Evolutionary conservation across 2,888 invertebrate genomes (phyloP).

Genomic region (Malacosoma neustria): DNA sequence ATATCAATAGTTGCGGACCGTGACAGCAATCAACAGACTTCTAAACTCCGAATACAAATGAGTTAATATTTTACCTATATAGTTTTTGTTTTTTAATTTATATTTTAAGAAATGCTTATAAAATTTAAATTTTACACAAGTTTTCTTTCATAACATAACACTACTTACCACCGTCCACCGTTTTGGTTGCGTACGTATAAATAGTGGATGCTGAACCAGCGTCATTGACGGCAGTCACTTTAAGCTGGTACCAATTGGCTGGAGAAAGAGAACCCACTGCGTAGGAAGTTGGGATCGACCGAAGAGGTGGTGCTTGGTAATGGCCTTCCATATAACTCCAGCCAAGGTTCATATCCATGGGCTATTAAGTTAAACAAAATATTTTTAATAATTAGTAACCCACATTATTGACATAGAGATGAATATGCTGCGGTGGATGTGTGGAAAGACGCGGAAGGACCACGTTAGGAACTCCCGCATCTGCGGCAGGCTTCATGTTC

Average conservation of each 20-base stretch:
- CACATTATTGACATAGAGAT: no score
- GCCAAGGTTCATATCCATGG: slow-evolving; percentile 44
- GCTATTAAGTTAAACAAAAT: no score
- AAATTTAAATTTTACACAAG: slow-evolving; percentile 1
- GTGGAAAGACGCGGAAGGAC: no score
- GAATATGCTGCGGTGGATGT: no score
- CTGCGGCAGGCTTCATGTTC: no score
- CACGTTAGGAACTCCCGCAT: no score
- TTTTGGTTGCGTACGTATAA: slow-evolving; percentile 77
- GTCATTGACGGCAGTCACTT: slow-evolving; percentile 77
- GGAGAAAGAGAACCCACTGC: slow-evolving; percentile 73
- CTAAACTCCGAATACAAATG: no score
- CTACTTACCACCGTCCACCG: slow-evolving; percentile 72
- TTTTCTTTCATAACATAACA: background rate
- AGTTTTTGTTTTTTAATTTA: slow-evolving; percentile 1
- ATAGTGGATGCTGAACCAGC: slow-evolving; percentile 76
- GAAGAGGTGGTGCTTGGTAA: slow-evolving; percentile 46
- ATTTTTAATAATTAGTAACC: no score
- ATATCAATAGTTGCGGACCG: no score
- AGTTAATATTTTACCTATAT: no score
- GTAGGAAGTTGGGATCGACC: slow-evolving; percentile 53
- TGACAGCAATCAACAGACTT: no score
- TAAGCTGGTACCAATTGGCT: slow-evolving; percentile 77
- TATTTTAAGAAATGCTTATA: background rate
- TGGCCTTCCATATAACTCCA: slow-evolving; percentile 59